phyloP scores from a whole-genome alignment of 2,113 vertebrate species.

The Myiopsitta monachus region DNA sequence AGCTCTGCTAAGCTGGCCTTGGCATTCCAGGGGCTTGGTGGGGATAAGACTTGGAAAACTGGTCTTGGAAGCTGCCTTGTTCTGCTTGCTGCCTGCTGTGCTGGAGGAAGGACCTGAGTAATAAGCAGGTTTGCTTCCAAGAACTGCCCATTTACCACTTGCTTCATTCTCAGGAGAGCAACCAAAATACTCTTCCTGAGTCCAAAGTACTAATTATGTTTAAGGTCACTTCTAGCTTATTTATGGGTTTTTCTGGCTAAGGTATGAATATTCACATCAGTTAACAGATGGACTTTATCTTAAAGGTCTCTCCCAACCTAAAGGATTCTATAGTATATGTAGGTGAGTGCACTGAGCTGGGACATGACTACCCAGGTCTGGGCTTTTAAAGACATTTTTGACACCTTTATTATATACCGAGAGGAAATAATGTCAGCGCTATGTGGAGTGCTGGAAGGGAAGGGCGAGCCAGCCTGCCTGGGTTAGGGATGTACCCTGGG shows the following conservation, averaged over 20 bases:
- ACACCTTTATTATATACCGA: neutral
- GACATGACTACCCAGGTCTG: neutral
- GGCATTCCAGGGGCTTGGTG: neutral
- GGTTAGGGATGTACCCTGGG: neutral
- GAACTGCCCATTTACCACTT: neutral
- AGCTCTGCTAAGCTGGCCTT: neutral
- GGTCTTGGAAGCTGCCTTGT: neutral
- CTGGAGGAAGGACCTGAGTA: neutral
- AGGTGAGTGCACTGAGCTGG: neutral
- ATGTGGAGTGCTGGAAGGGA: neutral
- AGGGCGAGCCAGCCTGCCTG: neutral
- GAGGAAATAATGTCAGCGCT: neutral
- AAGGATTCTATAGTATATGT: neutral
- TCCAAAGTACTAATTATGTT: neutral
- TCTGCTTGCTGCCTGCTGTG: neutral
- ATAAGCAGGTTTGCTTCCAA: neutral
- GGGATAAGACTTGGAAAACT: neutral
- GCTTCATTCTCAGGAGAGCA: neutral
- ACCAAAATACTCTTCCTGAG: neutral
- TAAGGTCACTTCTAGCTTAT: conserved; percentile 13
- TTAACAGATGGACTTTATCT: neutral
- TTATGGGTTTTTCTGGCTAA: neutral
- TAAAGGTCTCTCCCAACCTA: neutral
- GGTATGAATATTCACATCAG: neutral
- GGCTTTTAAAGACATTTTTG: neutral